Conservation (phyloP, 2,113 vertebrate species). For the Irena cyanogastra region DNA sequence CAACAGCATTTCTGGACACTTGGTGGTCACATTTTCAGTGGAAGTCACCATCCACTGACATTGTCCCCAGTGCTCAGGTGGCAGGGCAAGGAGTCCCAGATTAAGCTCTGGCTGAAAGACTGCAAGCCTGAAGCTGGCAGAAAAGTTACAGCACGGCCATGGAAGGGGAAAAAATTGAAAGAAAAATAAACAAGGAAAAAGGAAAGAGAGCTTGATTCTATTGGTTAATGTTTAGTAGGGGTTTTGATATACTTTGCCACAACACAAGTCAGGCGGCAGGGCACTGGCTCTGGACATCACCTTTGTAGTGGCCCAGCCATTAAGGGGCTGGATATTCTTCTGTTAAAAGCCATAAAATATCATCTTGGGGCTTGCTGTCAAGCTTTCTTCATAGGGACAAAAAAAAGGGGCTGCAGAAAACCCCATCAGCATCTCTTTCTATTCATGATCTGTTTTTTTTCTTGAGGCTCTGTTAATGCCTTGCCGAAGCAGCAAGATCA, state of each 20-base stretch:
- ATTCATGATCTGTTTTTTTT: background rate
- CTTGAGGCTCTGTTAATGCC: background rate
- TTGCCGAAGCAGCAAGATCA: background rate
- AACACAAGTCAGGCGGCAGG: background rate
- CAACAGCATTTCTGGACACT: rapidly evolving
- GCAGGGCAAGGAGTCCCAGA: background rate
- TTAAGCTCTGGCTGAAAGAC: background rate
- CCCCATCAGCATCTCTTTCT: rapidly evolving
- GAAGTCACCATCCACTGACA: background rate
- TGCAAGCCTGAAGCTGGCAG: background rate
- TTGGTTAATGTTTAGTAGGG: background rate
- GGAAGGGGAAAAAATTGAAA: background rate
- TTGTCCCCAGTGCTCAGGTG: rapidly evolving
- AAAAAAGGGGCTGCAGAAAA: background rate
- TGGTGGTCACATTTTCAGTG: background rate
- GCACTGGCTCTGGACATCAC: background rate
- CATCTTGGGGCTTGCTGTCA: background rate
- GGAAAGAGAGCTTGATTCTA: background rate
- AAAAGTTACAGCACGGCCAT: background rate
- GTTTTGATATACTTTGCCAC: background rate
- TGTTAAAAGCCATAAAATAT: background rate
- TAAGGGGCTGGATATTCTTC: background rate
- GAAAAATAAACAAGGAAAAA: background rate
- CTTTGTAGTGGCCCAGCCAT: background rate
- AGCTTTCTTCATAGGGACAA: background rate